Evolutionary conservation across 1,140 invertebrate species (phyloP), one percentile per base, ranked within the genome.

Genomic region (Trichomalopsis sarcophagae): DNA sequence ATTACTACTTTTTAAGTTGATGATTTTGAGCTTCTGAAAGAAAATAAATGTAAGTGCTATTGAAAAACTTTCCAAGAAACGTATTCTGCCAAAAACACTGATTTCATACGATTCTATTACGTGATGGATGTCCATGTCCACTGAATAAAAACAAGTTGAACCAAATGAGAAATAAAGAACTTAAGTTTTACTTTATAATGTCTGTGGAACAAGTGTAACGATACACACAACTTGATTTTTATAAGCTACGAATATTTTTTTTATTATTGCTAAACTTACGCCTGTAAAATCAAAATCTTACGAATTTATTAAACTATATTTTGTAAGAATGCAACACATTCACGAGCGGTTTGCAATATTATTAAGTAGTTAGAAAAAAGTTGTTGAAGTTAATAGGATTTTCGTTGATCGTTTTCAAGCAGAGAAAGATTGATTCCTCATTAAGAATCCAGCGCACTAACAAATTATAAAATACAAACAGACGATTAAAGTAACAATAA

Each of bases 141-240:
- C 7, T 36, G n/a, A 80, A 81, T 81, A 81, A 81, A 79, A 47
- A 71, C 0, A 47, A 80, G 68, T 47, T 30, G 21, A 85, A 69
- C 36, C 71, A 81, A 85, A 75, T 9, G 74, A 84, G 66, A 84
- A 78, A 76, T n/a, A 74, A 80, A 75, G 17, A 84, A 84, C 50
- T 84, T 80, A 27, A 44, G n/a, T 75, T 84, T 85, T 76, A 84
- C 68, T 85, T 74, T 78, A 27, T 11, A 80, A 71, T 74, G 27
- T 74, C 14, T 66, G 33, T n/a, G 84, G 44, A 74, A 79, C 77
- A 62, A 80, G 23, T 80, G n/a, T 74, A 62, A 40, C 21, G 13
- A 77, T 30, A 75, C 55, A 62, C 55, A 62, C n/a, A 62, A 84
- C 66, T 68, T 84, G 44, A 81, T 85, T 81, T 84, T 79, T 44